Percentiles rank a stretch among this genome's conserved stretches.
phyloP scores from a whole-genome alignment of 1,140 invertebrate species.

The Spodoptera litura region DNA sequence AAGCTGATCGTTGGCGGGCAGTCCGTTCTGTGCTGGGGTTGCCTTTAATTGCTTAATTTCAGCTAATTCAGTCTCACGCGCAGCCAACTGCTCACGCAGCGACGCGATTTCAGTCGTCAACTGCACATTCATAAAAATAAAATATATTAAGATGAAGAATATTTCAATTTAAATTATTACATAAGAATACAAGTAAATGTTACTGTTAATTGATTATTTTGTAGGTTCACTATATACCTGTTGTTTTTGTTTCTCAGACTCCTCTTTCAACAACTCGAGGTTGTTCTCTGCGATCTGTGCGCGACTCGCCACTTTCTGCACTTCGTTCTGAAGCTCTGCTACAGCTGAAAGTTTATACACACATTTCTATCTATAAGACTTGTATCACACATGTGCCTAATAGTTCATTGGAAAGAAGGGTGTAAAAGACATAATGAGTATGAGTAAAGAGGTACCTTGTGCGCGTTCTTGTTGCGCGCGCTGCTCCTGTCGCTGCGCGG shows the following conservation, averaged over 20 bases:
- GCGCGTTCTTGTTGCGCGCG: conserved; percentile 69
- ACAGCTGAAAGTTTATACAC: conserved; percentile 47
- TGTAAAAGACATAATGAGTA: too few species aligned
- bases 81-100: conserved; percentile 62
- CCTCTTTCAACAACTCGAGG: conserved; percentile 82
- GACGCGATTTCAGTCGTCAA: conserved; percentile 65
- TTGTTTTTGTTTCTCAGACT: conserved; percentile 83
- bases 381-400: too few species aligned
- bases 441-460: conserved; percentile 61
- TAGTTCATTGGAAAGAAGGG: too few species aligned
- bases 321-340: conserved; percentile 74
- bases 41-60: conserved; percentile 84
- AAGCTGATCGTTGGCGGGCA: conserved; percentile 64
- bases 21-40: conserved; percentile 74
- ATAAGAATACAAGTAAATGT: neutral
- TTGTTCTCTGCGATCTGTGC: conserved; percentile 73
- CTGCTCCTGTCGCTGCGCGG: conserved; percentile 70
- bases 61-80: conserved; percentile 66
- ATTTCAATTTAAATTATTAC: neutral
- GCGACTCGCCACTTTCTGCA: conserved; percentile 68
- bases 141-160: neutral
- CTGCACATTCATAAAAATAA: conserved; percentile 49
- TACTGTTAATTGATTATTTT: neutral
- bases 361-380: too few species aligned
- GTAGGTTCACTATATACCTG: conserved; percentile 70